Evolutionary conservation across 2,888 invertebrate genomes (phyloP), one percentile per base, ranked within the genome.

Genomic region (Physocephala rufipes): DNA sequence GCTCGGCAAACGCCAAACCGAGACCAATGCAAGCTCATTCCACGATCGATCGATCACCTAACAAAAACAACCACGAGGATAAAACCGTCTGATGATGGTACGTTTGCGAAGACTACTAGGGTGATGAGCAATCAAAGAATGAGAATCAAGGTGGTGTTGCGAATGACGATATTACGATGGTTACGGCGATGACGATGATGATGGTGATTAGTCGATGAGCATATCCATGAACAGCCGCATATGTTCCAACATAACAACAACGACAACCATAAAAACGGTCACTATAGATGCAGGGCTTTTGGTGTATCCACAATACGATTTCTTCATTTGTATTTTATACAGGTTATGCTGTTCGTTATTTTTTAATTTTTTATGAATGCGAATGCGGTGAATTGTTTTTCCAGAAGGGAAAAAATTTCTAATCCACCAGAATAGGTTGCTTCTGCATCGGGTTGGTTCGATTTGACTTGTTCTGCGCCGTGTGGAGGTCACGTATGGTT

Each of bases 401-500:
- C 68, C 68, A 68, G 68, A 68, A 68, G 68, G 26, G 51, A 61
- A 36, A 51, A 68, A 61, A 51, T 68, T 62, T 68, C 68, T 68
- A 62, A 68, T 68, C 68, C 62, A 30, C 36, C 26, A 49, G 43
- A 53, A 4, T 36, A 36, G 36, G 36, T 36, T 36, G 58, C 58
- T 58, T 49, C 19, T 51, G 59, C 67, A 16, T 47, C 26, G 51
- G 30, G n/a, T 36, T 36, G 66, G 19, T 28, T 61, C 49, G 28
- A 21, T 24, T 21, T 24, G 21, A 49, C 28, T 45, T 28, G 68
- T 30, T 66, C 53, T 28, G 51, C 51, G 36, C 62, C 62, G 62
- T 62, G 68, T 51, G 58, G 62, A 77, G 82, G 82, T 82, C 81
- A 81, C 79, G 79, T 80, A 81, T 81, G 81, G 79, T 78, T 79